Evolutionary conservation across 2,113 vertebrate species (phyloP), one percentile per base, ranked within the genome.

Genomic region (Planiliza haematocheilus): DNA sequence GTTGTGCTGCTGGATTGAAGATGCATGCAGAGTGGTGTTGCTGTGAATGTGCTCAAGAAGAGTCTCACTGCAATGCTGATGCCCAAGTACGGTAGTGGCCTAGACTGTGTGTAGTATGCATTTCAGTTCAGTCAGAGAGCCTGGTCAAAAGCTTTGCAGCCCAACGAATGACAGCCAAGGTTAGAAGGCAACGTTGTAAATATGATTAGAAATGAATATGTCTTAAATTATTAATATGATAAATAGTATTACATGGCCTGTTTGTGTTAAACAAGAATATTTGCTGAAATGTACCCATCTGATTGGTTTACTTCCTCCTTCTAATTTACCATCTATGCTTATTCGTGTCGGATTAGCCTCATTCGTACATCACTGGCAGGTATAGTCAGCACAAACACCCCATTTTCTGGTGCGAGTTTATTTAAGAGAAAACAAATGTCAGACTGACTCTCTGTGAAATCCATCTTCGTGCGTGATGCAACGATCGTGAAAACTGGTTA

Each of bases 401-500:
- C 7, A 41, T 62, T 53, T 67, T 62, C 41, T 53, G 17, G 10
- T 20, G 36, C 2, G 2, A 41, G 57, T 50, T 51, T 30, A 57
- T 70, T 70, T 38, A 56, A 37, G 17, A 62, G 42, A 63, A 59
- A 81, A 52, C 1, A 59, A 62, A 61, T 55, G 34, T 51, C 17
- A 17, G 30, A 14, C 11, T 37, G 38, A 51, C 50, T 58, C 37
- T 45, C 64, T 63, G 46, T 60, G 42, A 81, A 81, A 75, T 63
- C 48, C 52, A 24, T 55, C 48, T 10, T 12, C 8, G 39, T 12
- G 45, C 63, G 55, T 64, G 69, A 70, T 42, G 60, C 45, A 70
- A 59, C 58, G 50, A 38, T 60, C 71, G 68, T 88, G 65, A 43
- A 56, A 67, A 34, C 63, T 49, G 43, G 20, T 79, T 64, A 60